Evolutionary conservation across 2,113 vertebrate species (phyloP), one percentile per base, ranked within the genome.

Genomic region (Charina bottae): DNA sequence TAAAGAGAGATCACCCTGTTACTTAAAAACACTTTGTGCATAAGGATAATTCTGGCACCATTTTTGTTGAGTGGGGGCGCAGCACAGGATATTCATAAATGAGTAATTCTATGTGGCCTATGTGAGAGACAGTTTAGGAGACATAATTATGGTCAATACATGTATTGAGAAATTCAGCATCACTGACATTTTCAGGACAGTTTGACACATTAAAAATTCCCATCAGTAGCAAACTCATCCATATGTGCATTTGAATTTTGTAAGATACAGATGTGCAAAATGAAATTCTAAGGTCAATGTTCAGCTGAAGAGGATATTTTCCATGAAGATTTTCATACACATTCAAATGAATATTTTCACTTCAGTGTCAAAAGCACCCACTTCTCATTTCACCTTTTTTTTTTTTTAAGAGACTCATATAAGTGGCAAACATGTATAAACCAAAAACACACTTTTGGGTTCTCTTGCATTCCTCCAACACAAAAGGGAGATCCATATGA

Each of bases 111-210:
- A 37, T 78, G 68, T 37, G 33, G 15, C 17, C 33, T 78, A 78
- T 37, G n/a, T 17, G 37, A 78, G 68, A 78, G 62, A 3, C 33
- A 21, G 15, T 37, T 78, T 37, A 19, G 15, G 68, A 78, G 33
- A 33, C 33, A n/a, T 78, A 19, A 78, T 78, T 78, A 78, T 37
- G 33, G 68, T 78, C 68, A 72, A 87, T 56, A 46, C 53, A 68
- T 42, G 49, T 54, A n/a, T 24, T 28, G 53, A 56, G 13, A 87
- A 88, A 24, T 53, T 26, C 26, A 33, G 42, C 60, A 55, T 83
- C 54, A 15, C 6, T 92, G 90, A 88, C 85, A 92, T 59, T 88
- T 92, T 92, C 85, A 92, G 85, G 90, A 58, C 85, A 92, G 64
- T 88, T 88, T 88, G 85, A 59, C n/a, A 17, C 17, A 46, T 8